Percentiles rank a stretch among this genome's conserved stretches.
Evolutionary conservation across 2,888 invertebrate genomes (phyloP).

Genomic region (Isotomurus palustris): DNA sequence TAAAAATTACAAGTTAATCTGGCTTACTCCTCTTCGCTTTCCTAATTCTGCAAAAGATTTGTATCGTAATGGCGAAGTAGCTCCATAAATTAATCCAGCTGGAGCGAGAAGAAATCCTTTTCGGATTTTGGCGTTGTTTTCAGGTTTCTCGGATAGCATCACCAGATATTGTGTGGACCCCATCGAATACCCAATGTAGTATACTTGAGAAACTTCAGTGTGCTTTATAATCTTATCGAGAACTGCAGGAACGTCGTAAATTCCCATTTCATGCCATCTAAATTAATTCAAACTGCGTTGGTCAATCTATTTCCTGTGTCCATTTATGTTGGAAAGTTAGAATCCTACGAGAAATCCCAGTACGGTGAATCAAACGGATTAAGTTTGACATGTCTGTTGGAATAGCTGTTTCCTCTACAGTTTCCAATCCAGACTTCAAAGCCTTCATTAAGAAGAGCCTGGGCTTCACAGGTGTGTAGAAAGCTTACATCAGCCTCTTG

Average conservation of each 20-base stretch:
- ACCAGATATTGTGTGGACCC: conserved; percentile 14
- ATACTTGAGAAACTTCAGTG: conserved; percentile 10
- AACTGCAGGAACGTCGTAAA: conserved; percentile 13
- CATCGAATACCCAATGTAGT: conserved; percentile 18
- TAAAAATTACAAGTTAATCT: not conserved
- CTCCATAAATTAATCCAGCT: too few relatives aligned
- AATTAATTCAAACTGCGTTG: not conserved
- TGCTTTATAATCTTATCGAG: not conserved
- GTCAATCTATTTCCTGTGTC: not conserved
- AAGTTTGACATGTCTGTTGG: not conserved
- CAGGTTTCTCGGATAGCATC: conserved; percentile 1
- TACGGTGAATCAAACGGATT: conserved; percentile 1
- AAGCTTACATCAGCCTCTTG: too few relatives aligned
- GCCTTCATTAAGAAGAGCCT: not conserved
- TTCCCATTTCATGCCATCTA: conserved; percentile 23
- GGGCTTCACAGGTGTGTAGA: not conserved
- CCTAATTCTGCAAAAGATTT: too few relatives aligned
- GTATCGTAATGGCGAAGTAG: too few relatives aligned
- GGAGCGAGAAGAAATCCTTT: conserved; percentile 13
- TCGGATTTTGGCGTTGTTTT: conserved; percentile 7
- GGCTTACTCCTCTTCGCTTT: too few relatives aligned
- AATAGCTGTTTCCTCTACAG: not conserved
- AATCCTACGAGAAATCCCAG: conserved; percentile 2
- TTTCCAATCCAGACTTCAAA: not conserved
- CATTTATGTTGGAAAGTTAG: not conserved